phyloP scores from a whole-genome alignment of 2,888 invertebrate genomes.

The Ectemnius continuus region DNA sequence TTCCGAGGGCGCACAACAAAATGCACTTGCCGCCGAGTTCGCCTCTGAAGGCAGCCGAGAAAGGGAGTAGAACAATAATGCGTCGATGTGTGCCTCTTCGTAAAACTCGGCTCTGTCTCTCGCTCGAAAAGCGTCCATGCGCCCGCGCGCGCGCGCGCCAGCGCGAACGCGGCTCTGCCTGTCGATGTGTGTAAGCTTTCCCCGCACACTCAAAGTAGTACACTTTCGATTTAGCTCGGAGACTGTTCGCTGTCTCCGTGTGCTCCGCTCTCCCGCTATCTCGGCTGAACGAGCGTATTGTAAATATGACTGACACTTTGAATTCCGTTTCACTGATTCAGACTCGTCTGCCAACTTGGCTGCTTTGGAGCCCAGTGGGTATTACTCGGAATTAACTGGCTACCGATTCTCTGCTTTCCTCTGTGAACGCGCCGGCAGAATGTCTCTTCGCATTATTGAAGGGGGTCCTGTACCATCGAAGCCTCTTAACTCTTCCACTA shows the following conservation, averaged over 20 bases:
- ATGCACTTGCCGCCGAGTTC: conserved; percentile 63
- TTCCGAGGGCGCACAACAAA: conserved; percentile 64
- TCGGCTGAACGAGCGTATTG: conserved; percentile 11
- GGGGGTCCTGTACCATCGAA: neutral
- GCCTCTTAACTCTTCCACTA: conserved; percentile 1
- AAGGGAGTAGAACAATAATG: conserved; percentile 57
- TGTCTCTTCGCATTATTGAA: conserved; percentile 4
- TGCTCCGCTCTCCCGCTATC: conserved; percentile 9
- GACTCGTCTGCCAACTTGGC: neutral
- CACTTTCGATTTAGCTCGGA: conserved; percentile 41
- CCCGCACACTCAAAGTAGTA: conserved; percentile 29
- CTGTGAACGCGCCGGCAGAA: neutral
- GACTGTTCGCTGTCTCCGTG: conserved; percentile 17
- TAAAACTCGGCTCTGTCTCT: no score
- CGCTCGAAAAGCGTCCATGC: no score
- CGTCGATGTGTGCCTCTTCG: conserved; percentile 9
- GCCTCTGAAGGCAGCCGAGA: conserved; percentile 52
- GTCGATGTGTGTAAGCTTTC: conserved; percentile 23
- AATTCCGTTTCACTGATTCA: conserved; percentile 14
- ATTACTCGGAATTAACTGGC: conserved; percentile 9
- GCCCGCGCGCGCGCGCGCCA: no score
- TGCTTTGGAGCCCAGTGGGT: neutral
- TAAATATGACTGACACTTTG: conserved; percentile 25
- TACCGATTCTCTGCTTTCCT: neutral
- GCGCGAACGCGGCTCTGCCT: no score